Evolutionary conservation across 1,140 invertebrate genomes (phyloP).

Genomic region (Potamilus streckersoni): DNA sequence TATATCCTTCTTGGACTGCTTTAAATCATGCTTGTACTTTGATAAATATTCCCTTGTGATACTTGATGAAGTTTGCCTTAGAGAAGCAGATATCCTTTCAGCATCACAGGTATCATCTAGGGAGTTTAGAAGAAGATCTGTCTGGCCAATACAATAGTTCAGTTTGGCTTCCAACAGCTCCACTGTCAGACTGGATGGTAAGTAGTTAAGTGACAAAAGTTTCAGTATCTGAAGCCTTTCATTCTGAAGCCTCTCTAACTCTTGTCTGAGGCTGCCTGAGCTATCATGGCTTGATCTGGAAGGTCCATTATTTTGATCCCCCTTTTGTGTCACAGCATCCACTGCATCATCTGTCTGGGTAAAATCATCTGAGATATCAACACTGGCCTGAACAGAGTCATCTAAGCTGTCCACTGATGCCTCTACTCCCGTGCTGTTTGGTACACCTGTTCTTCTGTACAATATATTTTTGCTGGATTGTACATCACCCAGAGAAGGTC

Average conservation of each 20-base stretch:
- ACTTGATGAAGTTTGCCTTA: conserved; percentile 7
- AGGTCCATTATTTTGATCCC: not conserved
- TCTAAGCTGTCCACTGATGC: conserved; percentile 2
- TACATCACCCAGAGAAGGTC: no score
- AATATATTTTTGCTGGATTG: no score
- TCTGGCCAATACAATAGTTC: conserved; percentile 53
- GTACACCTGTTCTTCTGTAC: no score
- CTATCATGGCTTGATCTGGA: not conserved
- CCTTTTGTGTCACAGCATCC: not conserved
- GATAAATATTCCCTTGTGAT: conserved; percentile 23
- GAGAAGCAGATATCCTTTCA: conserved; percentile 8
- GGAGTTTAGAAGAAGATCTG: conserved; percentile 42
- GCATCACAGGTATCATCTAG: conserved; percentile 33
- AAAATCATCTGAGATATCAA: conserved; percentile 20
- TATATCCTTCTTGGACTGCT: conserved; percentile 37
- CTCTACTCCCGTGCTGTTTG: no score
- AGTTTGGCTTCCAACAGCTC: conserved; percentile 52
- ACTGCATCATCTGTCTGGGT: conserved; percentile 18
- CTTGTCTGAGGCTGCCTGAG: not conserved
- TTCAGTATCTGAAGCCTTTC: conserved; percentile 39
- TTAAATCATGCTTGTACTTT: conserved; percentile 30
- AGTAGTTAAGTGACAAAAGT: conserved; percentile 34
- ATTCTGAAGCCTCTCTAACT: conserved; percentile 19
- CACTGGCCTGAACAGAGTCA: conserved; percentile 29
- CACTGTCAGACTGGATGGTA: conserved; percentile 45